Evolutionary conservation across 2,888 invertebrate species (phyloP).

Genomic region (Eilema depressum): DNA sequence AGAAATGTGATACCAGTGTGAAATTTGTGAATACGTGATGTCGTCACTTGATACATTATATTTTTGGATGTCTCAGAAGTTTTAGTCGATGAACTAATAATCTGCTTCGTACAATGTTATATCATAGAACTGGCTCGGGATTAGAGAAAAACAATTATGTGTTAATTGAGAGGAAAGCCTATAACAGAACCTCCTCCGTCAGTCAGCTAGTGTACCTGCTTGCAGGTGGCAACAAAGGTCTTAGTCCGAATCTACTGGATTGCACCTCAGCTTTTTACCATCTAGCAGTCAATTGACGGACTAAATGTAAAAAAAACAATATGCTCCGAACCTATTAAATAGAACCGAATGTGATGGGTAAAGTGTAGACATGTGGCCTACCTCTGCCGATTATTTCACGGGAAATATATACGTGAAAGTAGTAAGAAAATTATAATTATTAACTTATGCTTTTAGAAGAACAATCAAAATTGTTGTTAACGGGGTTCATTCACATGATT

Average conservation of each 20-base stretch:
- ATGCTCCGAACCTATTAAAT: background rate
- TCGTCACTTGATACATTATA: conserved; percentile 9
- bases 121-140: too few relatives aligned
- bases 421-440: background rate
- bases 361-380: background rate
- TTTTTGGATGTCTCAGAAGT: background rate
- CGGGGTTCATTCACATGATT: conserved; percentile 52
- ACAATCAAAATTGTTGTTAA: conserved; percentile 46
- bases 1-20: conserved; percentile 12
- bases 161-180: background rate
- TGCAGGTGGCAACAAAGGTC: too few relatives aligned
- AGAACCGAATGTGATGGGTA: background rate
- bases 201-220: too few relatives aligned
- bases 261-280: too few relatives aligned
- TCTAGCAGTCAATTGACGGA: too few relatives aligned
- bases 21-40: conserved; percentile 13
- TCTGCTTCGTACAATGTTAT: too few relatives aligned
- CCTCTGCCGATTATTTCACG: background rate
- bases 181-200: too few relatives aligned
- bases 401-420: background rate
- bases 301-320: too few relatives aligned
- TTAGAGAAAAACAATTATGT: too few relatives aligned
- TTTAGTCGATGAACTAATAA: background rate
- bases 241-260: too few relatives aligned
- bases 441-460: conserved; percentile 7